These are phyloP conservation scores for Drosophila leonis DNA, from an alignment of 2,888 invertebrate genomes.

Conservation along the genomic window DNA sequence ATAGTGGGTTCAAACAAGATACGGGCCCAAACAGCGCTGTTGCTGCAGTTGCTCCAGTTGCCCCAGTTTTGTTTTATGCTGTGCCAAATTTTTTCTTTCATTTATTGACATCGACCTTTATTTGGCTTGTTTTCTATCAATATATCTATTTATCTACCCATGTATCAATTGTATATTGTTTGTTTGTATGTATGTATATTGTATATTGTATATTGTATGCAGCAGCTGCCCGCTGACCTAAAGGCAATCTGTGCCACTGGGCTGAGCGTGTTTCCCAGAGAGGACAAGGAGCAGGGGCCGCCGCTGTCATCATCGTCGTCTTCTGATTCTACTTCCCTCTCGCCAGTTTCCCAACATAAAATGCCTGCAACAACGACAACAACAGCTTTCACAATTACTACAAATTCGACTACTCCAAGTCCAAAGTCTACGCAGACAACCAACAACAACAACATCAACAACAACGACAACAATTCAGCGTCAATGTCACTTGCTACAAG, in stretches of 20 bases:
- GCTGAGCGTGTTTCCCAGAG: slow-evolving; percentile 59
- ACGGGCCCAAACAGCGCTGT: neutral
- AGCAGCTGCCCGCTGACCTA: slow-evolving; percentile 49
- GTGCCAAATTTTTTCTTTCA: neutral
- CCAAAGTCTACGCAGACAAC: slow-evolving; percentile 17
- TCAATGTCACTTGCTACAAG: slow-evolving; percentile 4
- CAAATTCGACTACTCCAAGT: slow-evolving; percentile 29
- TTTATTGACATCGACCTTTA: neutral
- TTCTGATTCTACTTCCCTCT: slow-evolving; percentile 21
- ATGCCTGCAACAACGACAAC: slow-evolving; percentile 17
- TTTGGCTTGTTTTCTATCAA: slow-evolving; percentile 4
- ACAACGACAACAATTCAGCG: slow-evolving; percentile 9
- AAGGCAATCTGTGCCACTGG: slow-evolving; percentile 47
- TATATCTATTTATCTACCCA: slow-evolving; percentile 4
- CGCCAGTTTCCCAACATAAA: slow-evolving; percentile 20
- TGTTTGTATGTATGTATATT: slow-evolving; percentile 29
- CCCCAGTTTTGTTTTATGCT: neutral
- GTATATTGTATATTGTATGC: slow-evolving; percentile 30
- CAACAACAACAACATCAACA: slow-evolving; percentile 17
- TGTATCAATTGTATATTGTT: slow-evolving; percentile 34
- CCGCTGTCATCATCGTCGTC: slow-evolving; percentile 21
- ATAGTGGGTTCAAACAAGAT: neutral
- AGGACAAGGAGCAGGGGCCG: slow-evolving; percentile 21
- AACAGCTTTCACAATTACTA: slow-evolving; percentile 1
- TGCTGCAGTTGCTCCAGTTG: neutral